These are phyloP conservation scores for Melieria picta DNA, from an alignment of 2,888 invertebrate genomes.

Conservation along the genomic window DNA sequence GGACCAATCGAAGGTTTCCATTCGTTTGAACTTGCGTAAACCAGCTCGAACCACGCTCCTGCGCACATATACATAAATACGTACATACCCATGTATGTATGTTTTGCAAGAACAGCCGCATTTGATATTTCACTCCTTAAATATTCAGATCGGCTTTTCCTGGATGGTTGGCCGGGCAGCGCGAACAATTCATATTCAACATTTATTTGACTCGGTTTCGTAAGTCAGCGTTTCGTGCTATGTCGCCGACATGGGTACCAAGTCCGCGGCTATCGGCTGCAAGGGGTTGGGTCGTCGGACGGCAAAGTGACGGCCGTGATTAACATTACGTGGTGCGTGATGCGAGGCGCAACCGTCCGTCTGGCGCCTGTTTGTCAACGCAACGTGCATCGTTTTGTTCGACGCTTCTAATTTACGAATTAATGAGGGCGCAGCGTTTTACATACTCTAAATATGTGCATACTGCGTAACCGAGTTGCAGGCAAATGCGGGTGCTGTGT, in stretches of 20 bases:
- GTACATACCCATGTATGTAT: not conserved
- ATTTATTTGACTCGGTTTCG: constrained; percentile 44
- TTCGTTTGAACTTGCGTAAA: too few species aligned
- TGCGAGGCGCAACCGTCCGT: too few species aligned
- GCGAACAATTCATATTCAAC: constrained; percentile 53
- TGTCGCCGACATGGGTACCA: constrained; percentile 45
- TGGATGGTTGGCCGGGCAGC: constrained; percentile 20
- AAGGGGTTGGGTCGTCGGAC: too few species aligned
- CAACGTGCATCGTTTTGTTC: constrained; percentile 46
- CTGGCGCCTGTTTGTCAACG: constrained; percentile 36
- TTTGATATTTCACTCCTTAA: constrained; percentile 26
- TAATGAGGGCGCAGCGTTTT: constrained; percentile 46
- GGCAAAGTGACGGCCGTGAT: too few species aligned
- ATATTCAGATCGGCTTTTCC: not conserved
- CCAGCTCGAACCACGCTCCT: too few species aligned
- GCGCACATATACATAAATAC: not conserved
- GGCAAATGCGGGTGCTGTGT: not conserved
- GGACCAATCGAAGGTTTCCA: too few species aligned
- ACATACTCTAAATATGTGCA: too few species aligned
- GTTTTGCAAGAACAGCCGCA: constrained; percentile 14
- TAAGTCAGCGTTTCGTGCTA: constrained; percentile 23
- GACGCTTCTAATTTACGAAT: constrained; percentile 58
- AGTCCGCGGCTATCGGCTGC: too few species aligned
- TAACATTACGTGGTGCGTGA: too few species aligned
- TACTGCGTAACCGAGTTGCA: not conserved